Evolutionary conservation across 2,797 vertebrate genomes (phyloP).

Genomic region (Choloepus didactylus): DNA sequence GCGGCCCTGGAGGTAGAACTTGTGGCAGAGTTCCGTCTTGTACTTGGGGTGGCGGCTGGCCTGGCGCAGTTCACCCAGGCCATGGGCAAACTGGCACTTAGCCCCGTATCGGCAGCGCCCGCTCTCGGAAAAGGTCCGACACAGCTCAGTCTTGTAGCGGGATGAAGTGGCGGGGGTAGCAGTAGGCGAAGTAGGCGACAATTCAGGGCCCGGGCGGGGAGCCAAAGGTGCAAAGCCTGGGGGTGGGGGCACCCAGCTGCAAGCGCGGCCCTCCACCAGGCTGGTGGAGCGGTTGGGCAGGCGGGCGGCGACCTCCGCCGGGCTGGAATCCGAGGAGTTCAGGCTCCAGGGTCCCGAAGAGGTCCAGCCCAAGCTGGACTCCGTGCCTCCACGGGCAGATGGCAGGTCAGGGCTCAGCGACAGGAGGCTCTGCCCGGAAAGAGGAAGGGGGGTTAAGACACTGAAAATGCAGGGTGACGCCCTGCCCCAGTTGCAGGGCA

Average conservation of each 20-base stretch:
- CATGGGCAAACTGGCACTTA: constrained; percentile 97
- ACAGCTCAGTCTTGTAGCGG: constrained; percentile 96
- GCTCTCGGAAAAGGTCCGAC: constrained; percentile 94
- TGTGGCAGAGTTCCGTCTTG: constrained; percentile 96
- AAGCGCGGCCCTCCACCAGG: constrained; percentile 91
- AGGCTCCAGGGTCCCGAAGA: constrained; percentile 87
- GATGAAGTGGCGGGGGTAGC: constrained; percentile 87
- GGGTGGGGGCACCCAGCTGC: constrained; percentile 84
- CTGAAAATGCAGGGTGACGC: constrained; percentile 61
- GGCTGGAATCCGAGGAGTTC: constrained; percentile 71
- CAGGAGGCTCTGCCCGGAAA: constrained; percentile 71
- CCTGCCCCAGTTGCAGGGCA: constrained; percentile 63
- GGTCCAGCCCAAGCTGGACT: constrained; percentile 80
- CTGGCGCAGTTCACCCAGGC: constrained; percentile 91
- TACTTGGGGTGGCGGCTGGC: constrained; percentile 95
- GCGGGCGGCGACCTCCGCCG: constrained; percentile 78
- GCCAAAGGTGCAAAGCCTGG: constrained; percentile 83
- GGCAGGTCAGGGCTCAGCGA: constrained; percentile 63
- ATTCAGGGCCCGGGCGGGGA: constrained; percentile 91
- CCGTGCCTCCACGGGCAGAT: constrained; percentile 83
- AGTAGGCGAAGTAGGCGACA: constrained; percentile 87
- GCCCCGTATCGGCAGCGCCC: constrained; percentile 94
- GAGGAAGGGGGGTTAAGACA: constrained; percentile 56
- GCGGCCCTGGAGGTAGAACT: constrained; percentile 95
- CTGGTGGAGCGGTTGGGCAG: constrained; percentile 93